Percentiles rank a stretch among this genome's conserved stretches.
These are phyloP conservation scores for Neuroterus valhalla DNA, from an alignment of 1,140 invertebrate genomes.

Conservation along the genomic window DNA sequence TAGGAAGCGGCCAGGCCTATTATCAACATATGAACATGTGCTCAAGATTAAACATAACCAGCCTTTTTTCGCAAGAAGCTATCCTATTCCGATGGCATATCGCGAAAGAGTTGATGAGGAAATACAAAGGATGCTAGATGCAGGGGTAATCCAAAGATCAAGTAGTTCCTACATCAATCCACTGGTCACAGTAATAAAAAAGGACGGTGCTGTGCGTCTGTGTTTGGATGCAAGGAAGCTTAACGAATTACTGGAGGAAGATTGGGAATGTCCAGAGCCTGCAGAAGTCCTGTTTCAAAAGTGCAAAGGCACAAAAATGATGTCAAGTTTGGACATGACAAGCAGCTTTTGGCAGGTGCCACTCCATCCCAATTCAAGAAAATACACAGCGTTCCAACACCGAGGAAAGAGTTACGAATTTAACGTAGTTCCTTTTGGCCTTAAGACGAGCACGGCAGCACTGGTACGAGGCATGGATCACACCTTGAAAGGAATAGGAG, in stretches of 20 bases:
- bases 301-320: conserved; percentile 39
- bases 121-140: conserved; percentile 42
- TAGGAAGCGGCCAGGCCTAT: not conserved
- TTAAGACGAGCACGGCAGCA: conserved; percentile 56
- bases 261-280: too few species aligned
- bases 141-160: conserved; percentile 48
- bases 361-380: conserved; percentile 42
- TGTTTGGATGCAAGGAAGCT: conserved; percentile 60
- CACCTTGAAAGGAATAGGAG: not conserved
- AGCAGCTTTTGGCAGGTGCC: too few species aligned
- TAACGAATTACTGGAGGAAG: conserved; percentile 55
- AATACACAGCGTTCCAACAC: conserved; percentile 61
- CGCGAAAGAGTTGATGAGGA: conserved; percentile 31
- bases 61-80: too few species aligned
- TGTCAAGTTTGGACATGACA: conserved; percentile 58
- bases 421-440: conserved; percentile 57
- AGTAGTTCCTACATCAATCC: conserved; percentile 58
- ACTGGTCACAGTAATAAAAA: conserved; percentile 53
- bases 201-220: conserved; percentile 55
- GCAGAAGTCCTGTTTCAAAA: too few species aligned
- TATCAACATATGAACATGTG: not conserved
- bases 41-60: not conserved
- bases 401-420: conserved; percentile 57
- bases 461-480: conserved; percentile 44
- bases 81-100: conserved; percentile 41